Evolutionary conservation across 2,888 invertebrate species (phyloP).

Genomic region (Helicoverpa assulta): DNA sequence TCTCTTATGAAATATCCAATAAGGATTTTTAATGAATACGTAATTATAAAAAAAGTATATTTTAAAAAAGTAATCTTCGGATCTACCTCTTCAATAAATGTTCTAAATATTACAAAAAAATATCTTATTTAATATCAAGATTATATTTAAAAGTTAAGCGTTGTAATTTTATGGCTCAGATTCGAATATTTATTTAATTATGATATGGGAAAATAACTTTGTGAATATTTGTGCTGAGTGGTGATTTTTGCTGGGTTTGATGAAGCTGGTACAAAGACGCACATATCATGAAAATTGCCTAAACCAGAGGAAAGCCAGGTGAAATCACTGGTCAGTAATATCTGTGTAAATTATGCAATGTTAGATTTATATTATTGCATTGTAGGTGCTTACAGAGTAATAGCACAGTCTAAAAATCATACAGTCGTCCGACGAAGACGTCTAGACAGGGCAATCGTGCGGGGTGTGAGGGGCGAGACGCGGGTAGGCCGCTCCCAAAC

Average conservation of each 20-base stretch:
- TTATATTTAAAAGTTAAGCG: slow-evolving; percentile 61
- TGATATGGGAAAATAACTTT: slow-evolving; percentile 14
- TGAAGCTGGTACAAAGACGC: background rate
- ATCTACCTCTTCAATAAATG: slow-evolving; percentile 80
- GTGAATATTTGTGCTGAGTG: slow-evolving; percentile 11
- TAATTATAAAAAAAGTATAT: slow-evolving; percentile 65
- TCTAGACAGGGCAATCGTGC: too few relatives aligned
- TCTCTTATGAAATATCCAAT: slow-evolving; percentile 83
- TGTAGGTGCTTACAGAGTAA: slow-evolving; percentile 61
- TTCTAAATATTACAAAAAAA: slow-evolving; percentile 64
- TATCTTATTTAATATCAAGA: slow-evolving; percentile 53
- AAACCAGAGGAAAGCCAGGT: slow-evolving; percentile 1
- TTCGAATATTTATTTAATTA: slow-evolving; percentile 42
- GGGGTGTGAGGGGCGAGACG: too few relatives aligned
- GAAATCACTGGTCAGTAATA: slow-evolving; percentile 10
- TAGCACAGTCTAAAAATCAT: too few relatives aligned
- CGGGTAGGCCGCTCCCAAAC: too few relatives aligned
- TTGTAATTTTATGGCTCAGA: slow-evolving; percentile 57
- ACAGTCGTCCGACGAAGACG: too few relatives aligned
- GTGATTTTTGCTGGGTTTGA: slow-evolving; percentile 6
- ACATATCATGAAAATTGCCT: slow-evolving; percentile 15
- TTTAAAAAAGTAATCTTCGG: slow-evolving; percentile 61
- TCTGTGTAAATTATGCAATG: slow-evolving; percentile 48
- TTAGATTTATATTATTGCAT: slow-evolving; percentile 52
- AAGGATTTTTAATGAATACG: slow-evolving; percentile 76